phyloP scores from a whole-genome alignment of 2,797 vertebrate genomes.

The Scomberomorus guttatus region DNA sequence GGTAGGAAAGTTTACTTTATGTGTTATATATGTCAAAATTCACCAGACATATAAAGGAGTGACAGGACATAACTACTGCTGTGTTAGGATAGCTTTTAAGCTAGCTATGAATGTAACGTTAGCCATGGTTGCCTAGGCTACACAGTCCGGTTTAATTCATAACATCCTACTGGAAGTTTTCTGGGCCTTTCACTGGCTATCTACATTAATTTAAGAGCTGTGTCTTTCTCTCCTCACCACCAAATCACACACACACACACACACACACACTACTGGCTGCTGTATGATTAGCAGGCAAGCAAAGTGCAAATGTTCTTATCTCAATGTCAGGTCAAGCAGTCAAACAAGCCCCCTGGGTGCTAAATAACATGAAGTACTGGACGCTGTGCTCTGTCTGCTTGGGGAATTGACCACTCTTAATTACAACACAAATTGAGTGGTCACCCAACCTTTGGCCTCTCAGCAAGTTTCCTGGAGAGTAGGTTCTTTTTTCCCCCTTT shows the following conservation, averaged over 20 bases:
- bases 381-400: constrained; percentile 24
- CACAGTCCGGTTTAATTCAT: too few species aligned
- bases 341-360: constrained; percentile 54
- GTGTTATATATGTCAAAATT: not conserved
- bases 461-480: constrained; percentile 33
- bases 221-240: not conserved
- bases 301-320: constrained; percentile 42
- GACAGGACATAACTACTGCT: not conserved
- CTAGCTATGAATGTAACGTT: not conserved
- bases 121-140: not conserved
- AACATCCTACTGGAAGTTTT: not conserved
- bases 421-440: constrained; percentile 58
- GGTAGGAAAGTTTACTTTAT: constrained; percentile 25
- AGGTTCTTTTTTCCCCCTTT: not conserved
- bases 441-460: constrained; percentile 66
- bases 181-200: not conserved
- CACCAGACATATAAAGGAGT: too few species aligned
- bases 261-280: not conserved
- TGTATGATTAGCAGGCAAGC: constrained; percentile 12
- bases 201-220: constrained; percentile 40
- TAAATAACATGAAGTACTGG: constrained; percentile 20
- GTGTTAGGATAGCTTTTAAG: not conserved
- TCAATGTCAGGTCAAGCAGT: constrained; percentile 61
- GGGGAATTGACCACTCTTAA: constrained; percentile 45
- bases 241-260: too few species aligned